These are phyloP conservation scores for Struthio camelus DNA, from an alignment of 2,113 vertebrate genomes.

Conservation along the genomic window DNA sequence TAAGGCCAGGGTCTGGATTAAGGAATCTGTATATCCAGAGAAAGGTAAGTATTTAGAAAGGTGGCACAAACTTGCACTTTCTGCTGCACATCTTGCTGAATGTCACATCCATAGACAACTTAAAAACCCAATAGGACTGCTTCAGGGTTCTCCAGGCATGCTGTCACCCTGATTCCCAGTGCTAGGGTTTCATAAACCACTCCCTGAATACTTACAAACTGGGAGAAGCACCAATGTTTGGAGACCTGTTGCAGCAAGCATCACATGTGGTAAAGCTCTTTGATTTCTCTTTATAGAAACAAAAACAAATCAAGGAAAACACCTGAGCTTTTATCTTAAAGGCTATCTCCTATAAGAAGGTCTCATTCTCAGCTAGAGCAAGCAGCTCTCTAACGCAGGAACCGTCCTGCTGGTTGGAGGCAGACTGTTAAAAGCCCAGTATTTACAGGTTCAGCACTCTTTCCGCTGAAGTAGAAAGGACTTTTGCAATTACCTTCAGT, in stretches of 20 bases:
- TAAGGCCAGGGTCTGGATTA: not conserved
- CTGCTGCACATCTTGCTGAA: not conserved
- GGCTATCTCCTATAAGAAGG: not conserved
- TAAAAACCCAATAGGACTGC: not conserved
- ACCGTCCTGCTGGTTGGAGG: not conserved
- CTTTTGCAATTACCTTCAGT: not conserved
- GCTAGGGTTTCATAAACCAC: not conserved
- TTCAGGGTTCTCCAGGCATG: not conserved
- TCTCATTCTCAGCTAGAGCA: not conserved
- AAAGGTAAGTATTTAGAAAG: not conserved
- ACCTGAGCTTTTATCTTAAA: not conserved
- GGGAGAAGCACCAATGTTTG: not conserved
- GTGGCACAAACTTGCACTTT: not conserved
- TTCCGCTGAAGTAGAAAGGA: not conserved
- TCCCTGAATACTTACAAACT: not conserved
- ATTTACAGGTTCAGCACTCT: not conserved
- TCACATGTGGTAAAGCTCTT: not conserved
- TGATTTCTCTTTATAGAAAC: not conserved
- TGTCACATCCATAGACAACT: not conserved
- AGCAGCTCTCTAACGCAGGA: not conserved
- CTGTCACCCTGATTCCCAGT: not conserved
- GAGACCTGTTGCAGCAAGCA: not conserved
- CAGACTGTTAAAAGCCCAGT: not conserved
- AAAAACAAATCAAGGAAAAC: not conserved
- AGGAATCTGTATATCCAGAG: not conserved